phyloP scores from a whole-genome alignment of 2,797 vertebrate species.

The Catharus ustulatus region DNA sequence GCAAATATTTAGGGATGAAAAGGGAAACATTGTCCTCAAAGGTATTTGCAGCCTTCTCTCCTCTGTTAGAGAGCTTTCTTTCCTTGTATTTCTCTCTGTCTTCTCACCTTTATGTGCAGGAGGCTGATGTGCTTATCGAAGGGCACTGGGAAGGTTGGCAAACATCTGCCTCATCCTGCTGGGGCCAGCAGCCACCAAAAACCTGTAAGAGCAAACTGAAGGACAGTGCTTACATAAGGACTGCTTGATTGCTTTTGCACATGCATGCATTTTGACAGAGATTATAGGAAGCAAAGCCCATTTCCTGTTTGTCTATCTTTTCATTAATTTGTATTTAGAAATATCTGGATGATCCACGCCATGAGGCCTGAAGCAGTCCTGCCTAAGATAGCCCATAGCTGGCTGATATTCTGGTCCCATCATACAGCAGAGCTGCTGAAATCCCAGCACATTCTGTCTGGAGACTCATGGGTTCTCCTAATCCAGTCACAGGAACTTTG shows the following conservation, averaged over 20 bases:
- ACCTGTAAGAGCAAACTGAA: not conserved
- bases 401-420: not conserved
- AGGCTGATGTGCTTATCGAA: not conserved
- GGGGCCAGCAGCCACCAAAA: not conserved
- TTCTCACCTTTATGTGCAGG: not conserved
- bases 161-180: not conserved
- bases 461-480: not conserved
- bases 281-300: not conserved
- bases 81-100: not conserved
- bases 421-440: not conserved
- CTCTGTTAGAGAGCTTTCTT: not conserved
- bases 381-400: not conserved
- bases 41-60: not conserved
- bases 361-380: not conserved
- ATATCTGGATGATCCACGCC: not conserved
- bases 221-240: not conserved
- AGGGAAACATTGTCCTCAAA: conserved; percentile 17
- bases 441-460: not conserved
- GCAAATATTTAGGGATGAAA: conserved; percentile 65
- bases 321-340: conserved; percentile 2
- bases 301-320: not conserved
- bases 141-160: not conserved
- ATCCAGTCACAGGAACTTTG: not conserved
- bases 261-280: not conserved
- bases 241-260: not conserved